Evolutionary conservation across 2,113 vertebrate genomes (phyloP).

Genomic region (Lampris megalopsis): DNA sequence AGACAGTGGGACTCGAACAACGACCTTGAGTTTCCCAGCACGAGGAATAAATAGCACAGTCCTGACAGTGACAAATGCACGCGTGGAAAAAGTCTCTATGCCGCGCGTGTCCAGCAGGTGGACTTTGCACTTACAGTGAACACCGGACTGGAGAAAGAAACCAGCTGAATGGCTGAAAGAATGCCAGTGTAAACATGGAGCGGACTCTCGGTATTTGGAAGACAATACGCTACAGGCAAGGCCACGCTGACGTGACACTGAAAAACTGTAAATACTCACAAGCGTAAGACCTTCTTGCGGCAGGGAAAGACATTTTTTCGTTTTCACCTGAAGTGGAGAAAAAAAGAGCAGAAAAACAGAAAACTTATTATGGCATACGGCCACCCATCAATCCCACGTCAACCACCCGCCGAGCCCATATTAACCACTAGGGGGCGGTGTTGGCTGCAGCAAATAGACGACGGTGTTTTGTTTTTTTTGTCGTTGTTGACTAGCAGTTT

Average conservation of each 20-base stretch:
- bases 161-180: not conserved
- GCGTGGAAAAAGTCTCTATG: not conserved
- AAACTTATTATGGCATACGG: not conserved
- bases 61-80: not conserved
- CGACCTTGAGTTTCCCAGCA: too few relatives aligned
- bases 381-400: too few relatives aligned
- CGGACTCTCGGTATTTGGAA: not conserved
- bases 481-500: too few relatives aligned
- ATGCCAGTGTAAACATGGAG: not conserved
- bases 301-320: conserved; percentile 38
- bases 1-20: too few relatives aligned
- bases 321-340: conserved; percentile 34
- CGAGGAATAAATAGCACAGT: too few relatives aligned
- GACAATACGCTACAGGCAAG: not conserved
- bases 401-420: not conserved
- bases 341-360: conserved; percentile 16
- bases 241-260: not conserved
- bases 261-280: conserved; percentile 51
- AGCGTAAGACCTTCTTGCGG: conserved; percentile 1
- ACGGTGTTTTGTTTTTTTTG: too few relatives aligned
- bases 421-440: conserved; percentile 51
- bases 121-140: not conserved
- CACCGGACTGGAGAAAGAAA: not conserved
- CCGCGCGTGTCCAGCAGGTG: too few relatives aligned
- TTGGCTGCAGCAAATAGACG: not conserved